These are phyloP conservation scores for Dasysyrphus tricinctus DNA, from an alignment of 2,888 invertebrate species.

Conservation along the genomic window DNA sequence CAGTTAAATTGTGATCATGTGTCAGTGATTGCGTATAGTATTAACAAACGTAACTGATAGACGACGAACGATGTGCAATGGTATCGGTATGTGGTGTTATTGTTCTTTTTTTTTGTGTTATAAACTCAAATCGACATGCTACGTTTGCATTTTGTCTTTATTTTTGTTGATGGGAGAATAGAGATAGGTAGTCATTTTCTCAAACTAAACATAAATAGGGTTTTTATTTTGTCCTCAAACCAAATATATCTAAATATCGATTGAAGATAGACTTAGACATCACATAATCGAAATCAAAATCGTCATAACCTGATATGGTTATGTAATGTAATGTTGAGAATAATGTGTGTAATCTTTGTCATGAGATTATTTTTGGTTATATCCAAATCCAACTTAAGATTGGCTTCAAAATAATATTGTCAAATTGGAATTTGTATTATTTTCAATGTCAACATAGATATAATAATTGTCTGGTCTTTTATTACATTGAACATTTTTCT, in stretches of 20 bases:
- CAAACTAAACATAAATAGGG: not conserved
- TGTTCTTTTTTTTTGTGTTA: not conserved
- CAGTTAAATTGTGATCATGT: slow-evolving; percentile 26
- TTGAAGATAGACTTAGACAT: slow-evolving; percentile 12
- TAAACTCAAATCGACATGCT: not conserved
- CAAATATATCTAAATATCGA: slow-evolving; percentile 10
- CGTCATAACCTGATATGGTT: not conserved
- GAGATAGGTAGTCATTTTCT: not conserved
- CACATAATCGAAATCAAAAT: slow-evolving; percentile 27
- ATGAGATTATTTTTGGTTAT: not conserved
- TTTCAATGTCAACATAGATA: too few relatives aligned
- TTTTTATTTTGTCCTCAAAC: slow-evolving; percentile 4
- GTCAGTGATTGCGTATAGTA: slow-evolving; percentile 28
- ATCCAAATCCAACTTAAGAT: not conserved
- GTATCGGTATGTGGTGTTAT: not conserved
- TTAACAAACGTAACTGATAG: slow-evolving; percentile 32
- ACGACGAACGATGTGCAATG: not conserved
- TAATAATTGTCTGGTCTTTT: too few relatives aligned
- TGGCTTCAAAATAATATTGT: too few relatives aligned
- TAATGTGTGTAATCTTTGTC: not conserved
- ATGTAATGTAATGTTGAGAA: not conserved
- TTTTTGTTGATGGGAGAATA: not conserved
- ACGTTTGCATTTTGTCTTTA: slow-evolving; percentile 5
- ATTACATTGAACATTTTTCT: too few relatives aligned
- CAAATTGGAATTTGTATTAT: too few relatives aligned